Evolutionary conservation across 2,797 vertebrate species (phyloP).

Genomic region (Periophthalmus magnuspinnatus): DNA sequence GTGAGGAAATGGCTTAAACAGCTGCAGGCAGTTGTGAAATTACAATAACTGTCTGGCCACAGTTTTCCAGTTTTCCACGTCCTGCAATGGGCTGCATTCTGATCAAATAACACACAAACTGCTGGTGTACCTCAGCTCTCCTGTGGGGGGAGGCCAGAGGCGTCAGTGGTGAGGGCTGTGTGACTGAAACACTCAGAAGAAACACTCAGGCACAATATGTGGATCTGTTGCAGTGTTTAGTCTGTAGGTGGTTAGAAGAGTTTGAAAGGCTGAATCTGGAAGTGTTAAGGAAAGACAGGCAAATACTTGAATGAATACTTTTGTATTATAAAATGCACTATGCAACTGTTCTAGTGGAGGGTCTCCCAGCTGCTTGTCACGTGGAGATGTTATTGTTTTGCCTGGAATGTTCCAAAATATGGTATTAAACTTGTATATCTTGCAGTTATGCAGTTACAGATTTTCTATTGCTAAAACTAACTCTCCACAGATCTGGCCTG

Average conservation of each 20-base stretch:
- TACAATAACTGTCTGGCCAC: constrained; percentile 41
- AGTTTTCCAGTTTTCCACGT: constrained; percentile 63
- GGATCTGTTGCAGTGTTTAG: constrained; percentile 33
- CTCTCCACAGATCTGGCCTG: no score
- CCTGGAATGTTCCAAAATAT: no score
- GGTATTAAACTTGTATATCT: no score
- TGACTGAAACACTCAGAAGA: constrained; percentile 10
- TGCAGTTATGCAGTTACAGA: no score
- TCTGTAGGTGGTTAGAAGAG: constrained; percentile 22
- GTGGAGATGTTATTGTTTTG: no score
- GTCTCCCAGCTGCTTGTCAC: no score
- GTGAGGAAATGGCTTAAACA: constrained; percentile 60
- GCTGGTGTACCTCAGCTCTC: constrained; percentile 31
- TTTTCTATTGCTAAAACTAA: no score
- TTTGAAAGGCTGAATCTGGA: background rate
- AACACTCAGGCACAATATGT: constrained; percentile 20
- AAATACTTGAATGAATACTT: no score
- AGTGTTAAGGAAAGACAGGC: background rate
- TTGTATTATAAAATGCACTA: no score
- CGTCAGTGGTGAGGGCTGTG: constrained; percentile 37
- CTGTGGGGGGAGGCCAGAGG: constrained; percentile 36
- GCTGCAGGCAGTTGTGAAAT: constrained; percentile 48
- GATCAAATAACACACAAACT: constrained; percentile 53
- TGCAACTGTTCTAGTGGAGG: no score
- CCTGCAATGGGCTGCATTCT: constrained; percentile 13